Evolutionary conservation across 2,113 vertebrate species (phyloP), one percentile per base, ranked within the genome.

Genomic region (Herpetotheres cachinnans): DNA sequence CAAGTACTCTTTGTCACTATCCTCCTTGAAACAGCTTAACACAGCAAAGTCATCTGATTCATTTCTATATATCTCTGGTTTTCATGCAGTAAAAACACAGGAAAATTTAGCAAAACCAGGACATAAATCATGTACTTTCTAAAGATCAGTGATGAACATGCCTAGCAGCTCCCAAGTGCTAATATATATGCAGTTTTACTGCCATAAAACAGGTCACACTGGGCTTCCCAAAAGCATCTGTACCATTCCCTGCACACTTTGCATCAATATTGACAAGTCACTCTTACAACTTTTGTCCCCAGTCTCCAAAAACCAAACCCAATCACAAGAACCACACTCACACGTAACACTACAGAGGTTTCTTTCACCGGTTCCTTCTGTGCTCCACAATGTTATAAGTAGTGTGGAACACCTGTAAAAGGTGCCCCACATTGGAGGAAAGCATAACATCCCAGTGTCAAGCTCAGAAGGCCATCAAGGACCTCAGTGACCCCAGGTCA

Each of bases 11-110:
- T 66, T 88, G 67, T 82, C 82, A 63, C 87, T 74, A 82, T 78
- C 80, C 83, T 94, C 44, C 82, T 69, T 86, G 59, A 91, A 95
- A 91, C 2, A 94, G 84, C 81, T 91, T 89, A 54, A 87, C 30
- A 87, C 63, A 87, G 81, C 74, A 82, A 91, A 95, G 46, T 54
- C 36, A 91, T 86, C 55, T 22, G 29, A 95, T 91, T 88, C 4
- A 32, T 86, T 94, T 85, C 81, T 88, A 13, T 40, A 0, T 42
- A 58, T 55, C 66, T 91, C 82, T 55, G 63, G 27, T 32, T 74
- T 93, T 88, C 73, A 54, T 20, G 26, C 61, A 78, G 52, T 67
- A 89, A 90, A 80, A 93, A 36, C 61, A 61, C 8, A 38, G 11
- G 49, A 22, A 82, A 89, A 86, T 59, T 80, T 55, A 95, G 58